phyloP scores from a whole-genome alignment of 2,113 vertebrate species.

The Leptobrachium leishanense region DNA sequence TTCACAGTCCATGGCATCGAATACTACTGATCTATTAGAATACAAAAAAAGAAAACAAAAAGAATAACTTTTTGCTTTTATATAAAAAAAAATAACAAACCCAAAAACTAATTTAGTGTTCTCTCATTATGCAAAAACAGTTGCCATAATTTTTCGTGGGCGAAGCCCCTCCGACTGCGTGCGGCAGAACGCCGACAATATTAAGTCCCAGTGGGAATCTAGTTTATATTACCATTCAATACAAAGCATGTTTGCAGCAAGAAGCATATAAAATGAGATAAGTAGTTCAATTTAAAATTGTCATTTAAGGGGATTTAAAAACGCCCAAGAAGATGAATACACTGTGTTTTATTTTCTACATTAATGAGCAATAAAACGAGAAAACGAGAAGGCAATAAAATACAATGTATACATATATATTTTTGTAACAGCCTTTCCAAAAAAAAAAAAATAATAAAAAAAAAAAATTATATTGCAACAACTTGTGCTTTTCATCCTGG shows the following conservation, averaged over 20 bases:
- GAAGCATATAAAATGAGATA: conserved; percentile 47
- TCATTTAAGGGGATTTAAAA: conserved; percentile 72
- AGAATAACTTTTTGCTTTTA: not conserved
- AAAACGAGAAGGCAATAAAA: conserved; percentile 69
- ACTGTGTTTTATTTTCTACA: conserved; percentile 70
- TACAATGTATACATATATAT: conserved; percentile 55
- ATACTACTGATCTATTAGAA: no score
- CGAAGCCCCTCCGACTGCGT: not conserved
- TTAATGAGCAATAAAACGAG: conserved; percentile 78
- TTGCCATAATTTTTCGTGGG: conserved; percentile 18
- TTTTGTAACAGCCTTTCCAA: conserved; percentile 71
- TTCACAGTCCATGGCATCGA: no score
- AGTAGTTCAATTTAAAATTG: conserved; percentile 67
- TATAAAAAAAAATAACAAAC: not conserved
- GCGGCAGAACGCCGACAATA: not conserved
- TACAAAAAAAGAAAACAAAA: not conserved
- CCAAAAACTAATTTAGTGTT: conserved; percentile 12
- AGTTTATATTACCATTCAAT: not conserved
- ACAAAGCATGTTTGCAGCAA: conserved; percentile 19
- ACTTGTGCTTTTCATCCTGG: conserved; percentile 75
- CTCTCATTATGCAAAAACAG: conserved; percentile 6
- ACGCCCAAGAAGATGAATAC: conserved; percentile 67
- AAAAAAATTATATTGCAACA: conserved; percentile 61
- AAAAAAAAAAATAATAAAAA: not conserved
- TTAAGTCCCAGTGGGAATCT: conserved; percentile 14